Conservation (phyloP, 2,113 vertebrate genomes). For the Rhinolophus ferrumequinum region DNA sequence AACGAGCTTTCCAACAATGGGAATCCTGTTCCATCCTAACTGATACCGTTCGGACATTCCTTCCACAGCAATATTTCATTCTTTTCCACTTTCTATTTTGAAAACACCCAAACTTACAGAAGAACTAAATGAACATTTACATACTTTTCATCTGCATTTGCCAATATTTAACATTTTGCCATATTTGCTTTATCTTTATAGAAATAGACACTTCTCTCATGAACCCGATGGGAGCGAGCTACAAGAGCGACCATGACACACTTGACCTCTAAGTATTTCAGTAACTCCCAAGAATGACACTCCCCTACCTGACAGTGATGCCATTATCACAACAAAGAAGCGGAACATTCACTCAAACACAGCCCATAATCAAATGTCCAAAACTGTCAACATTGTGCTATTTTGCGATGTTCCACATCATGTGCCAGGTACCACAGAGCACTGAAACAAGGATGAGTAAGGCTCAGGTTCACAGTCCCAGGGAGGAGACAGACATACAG, state of each 20-base stretch:
- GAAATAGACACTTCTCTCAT: not conserved
- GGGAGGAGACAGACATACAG: not conserved
- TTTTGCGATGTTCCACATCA: not conserved
- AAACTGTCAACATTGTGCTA: not conserved
- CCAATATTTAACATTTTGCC: not conserved
- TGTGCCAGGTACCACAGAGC: not conserved
- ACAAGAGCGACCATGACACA: not conserved
- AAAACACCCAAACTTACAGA: not conserved
- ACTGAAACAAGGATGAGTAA: not conserved
- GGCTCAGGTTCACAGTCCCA: not conserved
- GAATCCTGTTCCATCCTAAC: not conserved
- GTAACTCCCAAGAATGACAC: not conserved
- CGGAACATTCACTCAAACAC: not conserved
- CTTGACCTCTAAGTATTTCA: not conserved
- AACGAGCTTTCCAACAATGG: not conserved
- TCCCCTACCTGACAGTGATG: not conserved
- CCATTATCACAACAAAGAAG: not conserved
- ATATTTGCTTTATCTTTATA: not conserved
- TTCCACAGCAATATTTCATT: not conserved
- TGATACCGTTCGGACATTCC: rapidly evolving
- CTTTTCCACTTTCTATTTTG: not conserved
- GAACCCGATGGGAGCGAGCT: not conserved
- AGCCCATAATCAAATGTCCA: not conserved
- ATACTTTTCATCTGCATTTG: not conserved
- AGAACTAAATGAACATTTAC: not conserved